These are phyloP conservation scores for Helleia helle DNA, from an alignment of 2,888 invertebrate genomes.

Conservation along the genomic window DNA sequence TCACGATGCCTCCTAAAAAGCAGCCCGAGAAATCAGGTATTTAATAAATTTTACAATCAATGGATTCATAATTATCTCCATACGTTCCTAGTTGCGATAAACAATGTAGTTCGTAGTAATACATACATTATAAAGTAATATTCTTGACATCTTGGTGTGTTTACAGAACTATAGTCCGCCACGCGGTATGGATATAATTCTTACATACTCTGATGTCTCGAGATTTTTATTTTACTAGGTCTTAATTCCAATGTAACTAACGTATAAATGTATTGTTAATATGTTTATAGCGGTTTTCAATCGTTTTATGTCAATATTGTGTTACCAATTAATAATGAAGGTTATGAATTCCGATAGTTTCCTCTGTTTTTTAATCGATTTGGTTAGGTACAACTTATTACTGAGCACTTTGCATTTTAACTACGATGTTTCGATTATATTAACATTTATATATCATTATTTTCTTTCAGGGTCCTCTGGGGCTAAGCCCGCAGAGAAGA, in stretches of 20 bases:
- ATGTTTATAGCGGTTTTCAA: too few relatives aligned
- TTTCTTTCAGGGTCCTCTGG: conserved; percentile 42
- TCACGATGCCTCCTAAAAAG: conserved; percentile 90
- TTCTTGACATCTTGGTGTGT: not conserved
- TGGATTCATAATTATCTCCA: not conserved
- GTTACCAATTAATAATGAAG: not conserved
- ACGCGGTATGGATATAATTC: conserved; percentile 18
- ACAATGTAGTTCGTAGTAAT: not conserved
- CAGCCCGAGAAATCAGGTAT: conserved; percentile 90
- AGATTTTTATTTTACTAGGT: too few relatives aligned
- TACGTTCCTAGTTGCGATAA: too few relatives aligned
- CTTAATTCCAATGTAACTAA: too few relatives aligned
- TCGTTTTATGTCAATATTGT: conserved; percentile 6
- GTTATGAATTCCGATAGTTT: conserved; percentile 1
- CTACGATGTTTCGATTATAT: not conserved
- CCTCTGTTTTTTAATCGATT: too few relatives aligned
- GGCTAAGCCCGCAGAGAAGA: conserved; percentile 63
- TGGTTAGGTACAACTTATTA: too few relatives aligned
- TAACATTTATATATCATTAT: not conserved
- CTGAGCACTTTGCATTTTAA: too few relatives aligned
- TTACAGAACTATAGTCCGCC: conserved; percentile 13
- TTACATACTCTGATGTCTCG: too few relatives aligned
- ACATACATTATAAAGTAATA: not conserved
- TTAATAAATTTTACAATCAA: conserved; percentile 38
- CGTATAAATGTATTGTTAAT: too few relatives aligned